Percentiles rank a stretch among this genome's conserved stretches.
These are phyloP conservation scores for Atta texana DNA, from an alignment of 1,140 invertebrate species.

Conservation along the genomic window DNA sequence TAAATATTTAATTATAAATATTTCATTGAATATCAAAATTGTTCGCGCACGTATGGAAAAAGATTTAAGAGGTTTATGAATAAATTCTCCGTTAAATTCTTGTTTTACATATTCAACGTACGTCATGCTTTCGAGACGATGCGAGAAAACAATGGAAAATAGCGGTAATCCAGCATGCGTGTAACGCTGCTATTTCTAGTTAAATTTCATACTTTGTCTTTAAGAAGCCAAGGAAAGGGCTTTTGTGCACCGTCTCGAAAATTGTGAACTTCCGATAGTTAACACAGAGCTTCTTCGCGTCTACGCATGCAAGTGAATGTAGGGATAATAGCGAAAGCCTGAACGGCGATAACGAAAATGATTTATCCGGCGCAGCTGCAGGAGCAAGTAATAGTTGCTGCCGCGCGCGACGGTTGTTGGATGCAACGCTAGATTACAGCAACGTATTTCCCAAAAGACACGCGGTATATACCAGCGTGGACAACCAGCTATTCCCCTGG, in stretches of 20 bases:
- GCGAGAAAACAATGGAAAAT: not conserved
- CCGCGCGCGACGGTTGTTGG: conserved; percentile 1
- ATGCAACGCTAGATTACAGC: conserved; percentile 49
- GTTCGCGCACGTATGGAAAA: not conserved
- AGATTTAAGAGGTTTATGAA: not conserved
- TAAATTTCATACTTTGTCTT: not conserved
- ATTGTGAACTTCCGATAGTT: conserved; percentile 1
- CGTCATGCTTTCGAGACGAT: not conserved
- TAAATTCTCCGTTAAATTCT: not conserved
- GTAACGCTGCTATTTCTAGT: not conserved
- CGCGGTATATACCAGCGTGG: conserved; percentile 1
- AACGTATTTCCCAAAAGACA: conserved; percentile 67
- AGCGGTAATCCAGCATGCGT: not conserved
- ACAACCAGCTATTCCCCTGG: conserved; percentile 31
- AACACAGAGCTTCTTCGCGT: not conserved
- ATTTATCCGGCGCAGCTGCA: conserved; percentile 28
- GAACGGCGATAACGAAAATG: conserved; percentile 37
- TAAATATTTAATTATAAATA: conserved; percentile 2
- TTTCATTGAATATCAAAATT: conserved; percentile 5
- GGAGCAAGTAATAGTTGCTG: conserved; percentile 10
- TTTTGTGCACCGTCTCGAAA: not conserved
- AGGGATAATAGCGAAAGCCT: not conserved
- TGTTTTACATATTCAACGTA: not conserved
- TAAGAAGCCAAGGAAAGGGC: not conserved
- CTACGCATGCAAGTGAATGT: not conserved